Base-by-base conservation (phyloP, 2,797 vertebrate species). In the Pelobates cultripes region DNA sequence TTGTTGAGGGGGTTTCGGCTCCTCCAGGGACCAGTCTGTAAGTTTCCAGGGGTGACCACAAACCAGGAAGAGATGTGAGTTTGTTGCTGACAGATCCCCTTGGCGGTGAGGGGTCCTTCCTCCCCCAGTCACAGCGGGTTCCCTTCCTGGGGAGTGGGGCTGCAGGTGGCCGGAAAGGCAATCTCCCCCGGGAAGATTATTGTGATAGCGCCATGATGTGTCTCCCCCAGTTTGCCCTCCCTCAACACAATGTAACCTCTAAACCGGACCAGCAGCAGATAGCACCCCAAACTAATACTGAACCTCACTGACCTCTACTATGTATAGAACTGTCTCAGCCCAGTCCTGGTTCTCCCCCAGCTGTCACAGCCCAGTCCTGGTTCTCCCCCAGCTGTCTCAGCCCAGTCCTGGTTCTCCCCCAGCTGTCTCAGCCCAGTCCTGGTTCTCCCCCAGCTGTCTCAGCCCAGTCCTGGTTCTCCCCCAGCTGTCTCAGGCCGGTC, bases 131-230 rank as follows among this genome's bases (percentile, higher is more conserved):
- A 28, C 28, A 28, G 28, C 1, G 28, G 28, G 28, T 2, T 28
- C 28, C 28, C 28, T 28, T 28, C 28, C 28, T 28, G 28, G 28
- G 28, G 28, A 28, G 28, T 28, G 28, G 28, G 28, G 28, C 28
- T 28, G 68, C 68, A 70, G 68, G 61, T 17, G 28, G 28, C 28
- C 28, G 28, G 28, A 28, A 41, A 13, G 80, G n/a, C 82, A 84
- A 84, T 12, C 14, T n/a, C 43, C 42, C 68, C 15, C 43, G 4
- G 15, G 43, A 45, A 5, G 28, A 15, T 45, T 44, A 70, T 3
- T 70, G 85, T 81, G 84, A 86, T 86, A 89, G 86, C 88, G 87
- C 88, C 89, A 87, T 89, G 63, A 87, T 89, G 63, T 61, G 15
- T 61, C 12, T n/a, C 2, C 7, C 57, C 57, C 57, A 51, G 10